phyloP scores from a whole-genome alignment of 2,888 invertebrate species.

The Chrysolina haemoptera region DNA sequence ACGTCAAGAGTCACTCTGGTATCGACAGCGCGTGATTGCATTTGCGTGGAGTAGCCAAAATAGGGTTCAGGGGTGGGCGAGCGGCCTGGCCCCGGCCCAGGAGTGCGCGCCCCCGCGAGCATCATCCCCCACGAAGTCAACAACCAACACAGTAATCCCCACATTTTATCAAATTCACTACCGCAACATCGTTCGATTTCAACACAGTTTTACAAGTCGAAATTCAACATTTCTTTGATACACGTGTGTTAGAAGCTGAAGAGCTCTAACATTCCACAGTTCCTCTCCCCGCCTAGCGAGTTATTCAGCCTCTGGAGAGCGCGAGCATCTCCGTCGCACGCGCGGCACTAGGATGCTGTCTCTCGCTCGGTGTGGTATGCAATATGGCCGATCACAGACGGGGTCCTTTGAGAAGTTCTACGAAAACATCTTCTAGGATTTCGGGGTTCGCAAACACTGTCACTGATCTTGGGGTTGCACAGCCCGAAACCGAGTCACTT shows the following conservation, averaged over 20 bases:
- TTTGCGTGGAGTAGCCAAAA: conserved; percentile 67
- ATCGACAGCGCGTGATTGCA: conserved; percentile 92
- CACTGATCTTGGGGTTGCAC: neutral
- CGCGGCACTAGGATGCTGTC: conserved; percentile 51
- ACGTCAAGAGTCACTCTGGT: conserved; percentile 90
- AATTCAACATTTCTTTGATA: conserved; percentile 62
- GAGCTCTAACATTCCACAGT: conserved; percentile 69
- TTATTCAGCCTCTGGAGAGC: conserved; percentile 68
- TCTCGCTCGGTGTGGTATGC: conserved; percentile 70
- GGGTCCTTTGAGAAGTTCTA: conserved; percentile 61
- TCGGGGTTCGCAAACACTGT: conserved; percentile 28
- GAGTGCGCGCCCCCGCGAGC: conserved; percentile 63
- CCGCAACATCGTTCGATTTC: conserved; percentile 41
- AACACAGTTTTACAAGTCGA: conserved; percentile 24
- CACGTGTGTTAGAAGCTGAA: conserved; percentile 68
- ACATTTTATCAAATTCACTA: conserved; percentile 53
- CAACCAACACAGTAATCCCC: conserved; percentile 58
- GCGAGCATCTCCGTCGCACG: conserved; percentile 60
- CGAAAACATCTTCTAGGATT: conserved; percentile 61
- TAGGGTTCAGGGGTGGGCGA: conserved; percentile 60
- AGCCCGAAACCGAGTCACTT: neutral
- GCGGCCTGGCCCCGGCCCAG: conserved; percentile 67
- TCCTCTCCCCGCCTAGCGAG: conserved; percentile 67
- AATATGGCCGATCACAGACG: conserved; percentile 69
- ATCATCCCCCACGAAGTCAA: conserved; percentile 60